phyloP scores from a whole-genome alignment of 2,888 invertebrate species.

The Caenorhabditis virilis region DNA sequence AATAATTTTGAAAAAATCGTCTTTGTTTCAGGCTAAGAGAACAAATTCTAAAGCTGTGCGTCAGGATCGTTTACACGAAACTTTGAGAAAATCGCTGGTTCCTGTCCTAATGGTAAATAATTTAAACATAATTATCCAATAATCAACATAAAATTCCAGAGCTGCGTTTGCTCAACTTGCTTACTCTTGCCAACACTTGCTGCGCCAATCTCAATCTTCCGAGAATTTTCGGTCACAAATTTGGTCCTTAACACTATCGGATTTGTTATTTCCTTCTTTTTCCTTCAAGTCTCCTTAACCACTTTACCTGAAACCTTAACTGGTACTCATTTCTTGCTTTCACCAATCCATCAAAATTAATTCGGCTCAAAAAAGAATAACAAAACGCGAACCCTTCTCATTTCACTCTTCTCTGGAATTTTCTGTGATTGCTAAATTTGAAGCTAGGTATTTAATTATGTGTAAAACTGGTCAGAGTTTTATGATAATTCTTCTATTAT shows the following conservation, averaged over 20 bases:
- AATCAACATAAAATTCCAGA: constrained; percentile 42
- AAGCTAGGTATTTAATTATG: too few species aligned
- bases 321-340: constrained; percentile 27
- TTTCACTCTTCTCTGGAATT: too few species aligned
- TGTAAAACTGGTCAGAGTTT: too few species aligned
- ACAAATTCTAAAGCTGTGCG: constrained; percentile 18
- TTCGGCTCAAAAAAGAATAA: not conserved
- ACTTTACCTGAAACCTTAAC: constrained; percentile 23
- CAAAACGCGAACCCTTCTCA: too few species aligned
- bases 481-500: too few species aligned
- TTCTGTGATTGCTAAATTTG: too few species aligned
- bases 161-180: constrained; percentile 20
- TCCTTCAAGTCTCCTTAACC: constrained; percentile 23
- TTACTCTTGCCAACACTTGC: constrained; percentile 44
- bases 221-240: constrained; percentile 35
- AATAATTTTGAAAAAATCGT: too few species aligned
- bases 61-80: constrained; percentile 23
- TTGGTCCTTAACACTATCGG: constrained; percentile 15
- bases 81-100: constrained; percentile 26
- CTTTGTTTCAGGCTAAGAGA: constrained; percentile 24
- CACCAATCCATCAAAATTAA: not conserved
- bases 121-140: not conserved
- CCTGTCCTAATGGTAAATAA: constrained; percentile 22
- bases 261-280: constrained; percentile 18
- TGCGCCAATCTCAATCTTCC: constrained; percentile 41